Base-by-base conservation (phyloP, 2,797 vertebrate species). In the Lindbergichthys nudifrons region DNA sequence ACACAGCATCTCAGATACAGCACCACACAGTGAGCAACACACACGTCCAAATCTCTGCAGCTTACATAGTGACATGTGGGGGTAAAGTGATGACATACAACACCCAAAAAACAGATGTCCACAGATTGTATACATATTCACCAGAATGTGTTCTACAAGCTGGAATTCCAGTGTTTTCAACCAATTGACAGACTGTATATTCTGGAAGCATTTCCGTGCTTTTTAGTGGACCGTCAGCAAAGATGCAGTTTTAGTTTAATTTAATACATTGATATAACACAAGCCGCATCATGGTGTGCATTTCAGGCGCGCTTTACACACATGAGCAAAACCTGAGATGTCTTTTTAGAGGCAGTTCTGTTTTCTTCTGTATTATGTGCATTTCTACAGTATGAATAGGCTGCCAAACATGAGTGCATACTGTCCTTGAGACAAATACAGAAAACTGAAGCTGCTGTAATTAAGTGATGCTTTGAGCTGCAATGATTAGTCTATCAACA, bases 1-100 rank as follows among this genome's bases (percentile, higher is more conserved):
- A 91, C 5, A 80, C n/a, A 82, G 16, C 43, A 56, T 59, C 3
- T 74, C 50, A 70, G 75, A 45, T 36, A 6, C 42, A 69, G 10
- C 7, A n/a, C 39, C 43, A 58, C 43, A 70, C 46, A 64, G 21
- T 43, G 21, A 80, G 45, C 19, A 12, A 43, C 23, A 4, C 0
- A 75, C n/a, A 60, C 3, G 4, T 36, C 53, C 46, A 16, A 9
- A 47, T 47, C 26, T 30, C 16, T 12, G 18, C 0, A 45, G 4
- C 18, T 32, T 5, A 50, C 26, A n/a, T 0, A 3, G 32, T 4
- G 26, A 26, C 26, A 23, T 23, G 23, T 23, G 23, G 23, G 23
- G 23, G 23, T 23, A 23, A 23, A 23, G 23, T 23, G 23, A 23
- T 23, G 23, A 23, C 23, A 23, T 23, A 23, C 23, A 3, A 23